Base-by-base conservation (phyloP, 2,797 vertebrate species). In the Gambelia wislizenii region DNA sequence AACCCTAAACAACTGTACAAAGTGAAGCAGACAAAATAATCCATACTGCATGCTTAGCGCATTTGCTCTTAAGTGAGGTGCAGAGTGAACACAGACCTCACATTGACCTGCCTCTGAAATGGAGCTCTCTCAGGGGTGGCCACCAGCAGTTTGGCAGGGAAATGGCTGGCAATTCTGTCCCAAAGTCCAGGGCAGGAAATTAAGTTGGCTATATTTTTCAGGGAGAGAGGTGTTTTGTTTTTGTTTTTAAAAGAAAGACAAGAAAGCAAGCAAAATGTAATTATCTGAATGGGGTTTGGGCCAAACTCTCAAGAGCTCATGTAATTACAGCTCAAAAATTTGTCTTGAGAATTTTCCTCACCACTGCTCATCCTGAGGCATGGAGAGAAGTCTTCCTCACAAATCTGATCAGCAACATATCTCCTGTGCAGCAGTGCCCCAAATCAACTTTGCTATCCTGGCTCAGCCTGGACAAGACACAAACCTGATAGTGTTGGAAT, bases 161-260 rank as follows among this genome's bases (percentile, higher is more conserved):
- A 93, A 1, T 89, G 1, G 4, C 0, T 85, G 47, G 89, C 87
- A 92, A 86, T 93, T 91, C 91, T 80, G 42, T 67, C 86, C 84
- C 20, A 8, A 85, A 12, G 91, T 87, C 89, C 4, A 78, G 92
- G 87, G 56, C 95, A 93, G 95, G 93, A 95, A 96, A 96, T 95
- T 85, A 94, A 96, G 89, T 90, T 87, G 52, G 89, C 89, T 93
- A 88, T 91, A 83, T 90, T 91, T 94, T 83, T 92, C 90, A 75
- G 92, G 90, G 75, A 83, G 27, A 30, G 64, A 33, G 59, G 13
- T 56, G 61, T 6, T 6, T 27, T 64, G n/a, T n/a, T 61, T 61
- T 49, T 49, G 59, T 85, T 78, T 69, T 89, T 52, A 70, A 90
- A 85, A 13, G 47, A 76, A 36, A 39, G 36, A 78, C n/a, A 78